Percentiles rank a stretch among this genome's conserved stretches.
Evolutionary conservation across 2,888 invertebrate species (phyloP).

Genomic region (Ichneumon xanthorius): DNA sequence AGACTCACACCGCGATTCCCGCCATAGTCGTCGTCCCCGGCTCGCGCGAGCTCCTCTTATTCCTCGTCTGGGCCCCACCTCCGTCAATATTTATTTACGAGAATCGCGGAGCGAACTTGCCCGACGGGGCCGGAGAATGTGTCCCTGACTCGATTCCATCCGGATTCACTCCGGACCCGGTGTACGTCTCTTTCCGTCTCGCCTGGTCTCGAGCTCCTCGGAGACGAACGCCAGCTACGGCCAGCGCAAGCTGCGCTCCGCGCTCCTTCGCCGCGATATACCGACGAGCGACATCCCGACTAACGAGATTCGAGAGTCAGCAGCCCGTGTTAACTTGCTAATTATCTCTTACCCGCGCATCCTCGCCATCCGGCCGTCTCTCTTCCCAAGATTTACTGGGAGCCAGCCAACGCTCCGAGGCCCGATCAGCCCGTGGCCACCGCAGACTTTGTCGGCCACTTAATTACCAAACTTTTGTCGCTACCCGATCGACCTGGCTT

Average conservation of each 20-base stretch:
- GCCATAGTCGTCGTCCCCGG: slow-evolving; percentile 1
- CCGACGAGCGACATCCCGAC: slow-evolving; percentile 57
- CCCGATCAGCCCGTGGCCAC: slow-evolving; percentile 55
- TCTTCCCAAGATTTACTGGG: slow-evolving; percentile 40
- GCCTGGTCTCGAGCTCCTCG: neutral
- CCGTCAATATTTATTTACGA: slow-evolving; percentile 72
- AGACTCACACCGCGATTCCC: slow-evolving; percentile 16
- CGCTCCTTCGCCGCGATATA: slow-evolving; percentile 3
- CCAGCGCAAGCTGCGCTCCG: slow-evolving; percentile 3
- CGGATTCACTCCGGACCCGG: slow-evolving; percentile 3
- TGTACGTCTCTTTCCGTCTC: neutral
- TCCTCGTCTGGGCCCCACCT: neutral
- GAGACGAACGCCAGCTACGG: neutral
- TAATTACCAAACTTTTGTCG: slow-evolving; percentile 79
- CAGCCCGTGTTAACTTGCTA: slow-evolving; percentile 76
- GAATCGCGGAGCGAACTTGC: slow-evolving; percentile 24
- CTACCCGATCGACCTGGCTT: slow-evolving; percentile 71
- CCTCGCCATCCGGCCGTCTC: slow-evolving; percentile 42
- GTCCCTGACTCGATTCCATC: slow-evolving; percentile 7
- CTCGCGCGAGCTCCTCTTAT: slow-evolving; percentile 35
- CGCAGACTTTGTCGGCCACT: slow-evolving; percentile 72
- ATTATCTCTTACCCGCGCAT: slow-evolving; percentile 72
- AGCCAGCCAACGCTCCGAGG: slow-evolving; percentile 31
- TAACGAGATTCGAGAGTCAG: slow-evolving; percentile 75
- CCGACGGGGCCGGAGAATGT: neutral